These are phyloP conservation scores for Eutrigla gurnardus DNA, from an alignment of 2,797 vertebrate genomes.

Conservation along the genomic window DNA sequence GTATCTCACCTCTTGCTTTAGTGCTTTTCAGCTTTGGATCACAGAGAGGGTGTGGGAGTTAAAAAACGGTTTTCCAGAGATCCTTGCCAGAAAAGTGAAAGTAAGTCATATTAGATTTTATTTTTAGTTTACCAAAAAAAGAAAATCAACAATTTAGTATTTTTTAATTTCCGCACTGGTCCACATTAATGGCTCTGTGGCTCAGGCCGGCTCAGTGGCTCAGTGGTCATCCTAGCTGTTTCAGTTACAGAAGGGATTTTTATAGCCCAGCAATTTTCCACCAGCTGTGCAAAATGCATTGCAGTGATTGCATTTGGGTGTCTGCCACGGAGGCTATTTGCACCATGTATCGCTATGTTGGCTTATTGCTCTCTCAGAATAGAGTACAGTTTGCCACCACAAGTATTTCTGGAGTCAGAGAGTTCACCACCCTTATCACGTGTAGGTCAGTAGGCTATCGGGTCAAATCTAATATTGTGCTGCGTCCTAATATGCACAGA, in stretches of 20 bases:
- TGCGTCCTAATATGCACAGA: constrained; percentile 56
- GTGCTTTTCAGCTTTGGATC: constrained; percentile 42
- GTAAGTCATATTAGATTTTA: constrained; percentile 3
- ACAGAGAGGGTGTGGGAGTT: constrained; percentile 13
- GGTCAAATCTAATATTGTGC: constrained; percentile 67
- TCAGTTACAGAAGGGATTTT: constrained; percentile 52
- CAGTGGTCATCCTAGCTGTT: constrained; percentile 54
- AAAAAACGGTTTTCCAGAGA: constrained; percentile 24
- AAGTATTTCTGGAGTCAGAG: constrained; percentile 59
- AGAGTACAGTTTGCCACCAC: constrained; percentile 59
- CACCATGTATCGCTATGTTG: constrained; percentile 53
- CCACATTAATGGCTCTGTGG: constrained; percentile 12
- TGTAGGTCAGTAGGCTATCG: constrained; percentile 73
- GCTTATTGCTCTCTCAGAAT: constrained; percentile 50
- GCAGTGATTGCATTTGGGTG: constrained; percentile 64
- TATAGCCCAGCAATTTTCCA: constrained; percentile 70
- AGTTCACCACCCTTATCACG: constrained; percentile 54
- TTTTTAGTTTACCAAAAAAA: constrained; percentile 4
- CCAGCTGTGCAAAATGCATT: constrained; percentile 70
- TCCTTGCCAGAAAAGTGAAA: neutral
- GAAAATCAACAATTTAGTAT: constrained; percentile 7
- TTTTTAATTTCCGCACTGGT: constrained; percentile 18
- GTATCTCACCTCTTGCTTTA: constrained; percentile 22
- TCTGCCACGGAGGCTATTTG: constrained; percentile 67
- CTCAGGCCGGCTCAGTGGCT: constrained; percentile 36